Evolutionary conservation across 1,140 invertebrate genomes (phyloP).

Genomic region (Euglossa dilemma): DNA sequence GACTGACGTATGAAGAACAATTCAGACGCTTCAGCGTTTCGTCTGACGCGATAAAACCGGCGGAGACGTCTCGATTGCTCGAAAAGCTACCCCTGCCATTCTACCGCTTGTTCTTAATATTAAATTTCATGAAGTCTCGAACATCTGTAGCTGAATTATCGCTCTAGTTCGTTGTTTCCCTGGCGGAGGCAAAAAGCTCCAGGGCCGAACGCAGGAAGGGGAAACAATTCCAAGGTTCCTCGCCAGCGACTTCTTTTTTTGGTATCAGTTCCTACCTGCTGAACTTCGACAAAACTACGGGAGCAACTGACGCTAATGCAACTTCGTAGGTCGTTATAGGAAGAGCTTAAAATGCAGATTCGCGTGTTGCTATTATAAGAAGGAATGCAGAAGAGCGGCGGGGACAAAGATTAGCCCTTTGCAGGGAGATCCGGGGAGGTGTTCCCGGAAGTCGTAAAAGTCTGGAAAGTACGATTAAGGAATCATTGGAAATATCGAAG

Average conservation of each 20-base stretch:
- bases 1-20: neutral
- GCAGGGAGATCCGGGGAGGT: neutral
- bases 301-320: slow-evolving; percentile 55
- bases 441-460: neutral
- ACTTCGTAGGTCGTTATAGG: slow-evolving; percentile 51
- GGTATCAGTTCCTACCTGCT: slow-evolving; percentile 8
- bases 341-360: slow-evolving; percentile 45
- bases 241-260: slow-evolving; percentile 36
- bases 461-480: neutral
- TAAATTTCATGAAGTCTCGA: slow-evolving; percentile 71
- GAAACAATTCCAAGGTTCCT: slow-evolving; percentile 53
- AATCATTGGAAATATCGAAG: neutral
- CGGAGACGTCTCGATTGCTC: neutral
- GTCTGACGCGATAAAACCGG: neutral
- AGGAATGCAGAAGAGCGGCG: neutral
- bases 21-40: neutral
- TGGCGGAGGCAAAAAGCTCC: slow-evolving; percentile 61
- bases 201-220: slow-evolving; percentile 9
- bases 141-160: slow-evolving; percentile 79
- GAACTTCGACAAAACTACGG: slow-evolving; percentile 43
- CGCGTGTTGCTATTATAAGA: slow-evolving; percentile 10
- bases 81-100: too few relatives aligned
- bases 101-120: slow-evolving; percentile 24
- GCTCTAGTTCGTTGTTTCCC: slow-evolving; percentile 71
- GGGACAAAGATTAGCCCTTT: neutral